Evolutionary conservation across 2,113 vertebrate species (phyloP).

Genomic region (Hystrix cristata): DNA sequence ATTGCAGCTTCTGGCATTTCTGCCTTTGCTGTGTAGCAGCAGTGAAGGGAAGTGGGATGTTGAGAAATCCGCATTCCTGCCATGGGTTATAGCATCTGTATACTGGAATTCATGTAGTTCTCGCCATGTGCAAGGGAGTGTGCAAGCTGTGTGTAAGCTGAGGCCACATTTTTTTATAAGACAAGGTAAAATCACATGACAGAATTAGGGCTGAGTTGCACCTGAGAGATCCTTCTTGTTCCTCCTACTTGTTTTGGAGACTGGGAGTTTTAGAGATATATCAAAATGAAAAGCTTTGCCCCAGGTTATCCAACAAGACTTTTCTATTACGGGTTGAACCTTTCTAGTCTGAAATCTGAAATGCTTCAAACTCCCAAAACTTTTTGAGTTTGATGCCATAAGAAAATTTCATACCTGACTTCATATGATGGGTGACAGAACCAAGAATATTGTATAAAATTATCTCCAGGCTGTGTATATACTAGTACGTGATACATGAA

Average conservation of each 20-base stretch:
- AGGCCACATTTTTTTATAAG: not conserved
- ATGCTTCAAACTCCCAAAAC: not conserved
- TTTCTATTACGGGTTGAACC: not conserved
- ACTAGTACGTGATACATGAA: not conserved
- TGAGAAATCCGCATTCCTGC: not conserved
- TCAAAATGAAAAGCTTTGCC: constrained; percentile 35
- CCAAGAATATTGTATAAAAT: not conserved
- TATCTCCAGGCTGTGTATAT: not conserved
- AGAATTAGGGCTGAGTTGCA: not conserved
- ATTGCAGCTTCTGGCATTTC: not conserved
- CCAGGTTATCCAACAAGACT: constrained; percentile 38
- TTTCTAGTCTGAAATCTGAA: not conserved
- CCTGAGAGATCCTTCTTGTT: not conserved
- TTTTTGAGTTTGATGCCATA: not conserved
- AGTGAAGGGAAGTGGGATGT: not conserved
- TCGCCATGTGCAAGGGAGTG: not conserved
- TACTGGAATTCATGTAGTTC: not conserved
- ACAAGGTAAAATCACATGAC: not conserved
- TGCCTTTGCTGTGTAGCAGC: not conserved
- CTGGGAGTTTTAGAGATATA: constrained; percentile 35
- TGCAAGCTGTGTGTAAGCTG: not conserved
- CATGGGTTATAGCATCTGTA: not conserved
- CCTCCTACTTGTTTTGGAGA: not conserved
- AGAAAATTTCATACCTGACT: not conserved
- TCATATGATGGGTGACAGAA: not conserved